phyloP scores from a whole-genome alignment of 2,888 invertebrate species.

The Pecten maximus region DNA sequence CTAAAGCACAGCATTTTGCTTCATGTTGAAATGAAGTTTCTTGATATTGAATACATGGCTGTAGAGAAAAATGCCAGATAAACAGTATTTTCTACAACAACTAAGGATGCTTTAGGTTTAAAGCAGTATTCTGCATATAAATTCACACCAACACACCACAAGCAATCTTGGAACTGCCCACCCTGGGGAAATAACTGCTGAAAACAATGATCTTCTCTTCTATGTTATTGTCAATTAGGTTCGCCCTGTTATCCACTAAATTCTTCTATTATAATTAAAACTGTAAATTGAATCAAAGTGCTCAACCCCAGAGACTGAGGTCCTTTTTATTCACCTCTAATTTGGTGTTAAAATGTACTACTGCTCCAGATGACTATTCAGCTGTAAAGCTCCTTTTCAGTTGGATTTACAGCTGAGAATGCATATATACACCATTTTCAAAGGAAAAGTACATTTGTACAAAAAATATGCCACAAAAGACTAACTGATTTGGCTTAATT shows the following conservation, averaged over 20 bases:
- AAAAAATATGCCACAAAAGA: too few relatives aligned
- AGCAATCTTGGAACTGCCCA: not conserved
- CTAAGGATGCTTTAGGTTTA: not conserved
- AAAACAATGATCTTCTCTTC: not conserved
- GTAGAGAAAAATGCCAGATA: not conserved
- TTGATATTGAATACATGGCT: not conserved
- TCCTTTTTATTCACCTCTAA: not conserved
- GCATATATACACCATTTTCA: too few relatives aligned
- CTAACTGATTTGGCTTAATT: too few relatives aligned
- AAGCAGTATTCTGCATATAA: not conserved
- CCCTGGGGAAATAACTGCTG: not conserved
- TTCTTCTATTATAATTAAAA: not conserved
- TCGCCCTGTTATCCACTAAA: not conserved
- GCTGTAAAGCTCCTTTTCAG: too few relatives aligned
- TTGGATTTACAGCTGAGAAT: too few relatives aligned
- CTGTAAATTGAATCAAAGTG: slow-evolving; percentile 13
- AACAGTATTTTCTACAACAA: not conserved
- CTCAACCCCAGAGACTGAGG: not conserved
- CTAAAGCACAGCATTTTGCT: too few relatives aligned
- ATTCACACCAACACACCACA: not conserved
- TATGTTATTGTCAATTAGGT: not conserved
- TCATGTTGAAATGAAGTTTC: too few relatives aligned
- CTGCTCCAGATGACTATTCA: not conserved
- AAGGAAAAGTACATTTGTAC: too few relatives aligned
- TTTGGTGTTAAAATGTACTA: not conserved